phyloP scores from a whole-genome alignment of 2,113 vertebrate genomes.

The Sciurus niger region DNA sequence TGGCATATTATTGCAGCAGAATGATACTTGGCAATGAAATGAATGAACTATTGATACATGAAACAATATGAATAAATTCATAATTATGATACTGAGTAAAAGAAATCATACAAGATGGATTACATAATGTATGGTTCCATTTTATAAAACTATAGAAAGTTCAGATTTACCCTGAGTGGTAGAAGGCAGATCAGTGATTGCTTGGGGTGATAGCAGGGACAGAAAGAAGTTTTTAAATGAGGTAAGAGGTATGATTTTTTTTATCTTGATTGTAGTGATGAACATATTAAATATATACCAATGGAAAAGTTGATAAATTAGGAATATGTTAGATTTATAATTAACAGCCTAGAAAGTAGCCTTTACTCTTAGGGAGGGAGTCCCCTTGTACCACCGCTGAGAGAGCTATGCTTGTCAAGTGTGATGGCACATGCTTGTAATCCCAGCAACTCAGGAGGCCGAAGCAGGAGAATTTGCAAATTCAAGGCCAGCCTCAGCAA shows the following conservation, averaged over 20 bases:
- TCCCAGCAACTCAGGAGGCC: too few relatives aligned
- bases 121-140: neutral
- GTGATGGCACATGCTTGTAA: too few relatives aligned
- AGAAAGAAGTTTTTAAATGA: neutral
- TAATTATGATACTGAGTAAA: neutral
- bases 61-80: neutral
- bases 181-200: neutral
- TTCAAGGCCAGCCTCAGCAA: too few relatives aligned
- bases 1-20: neutral
- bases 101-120: neutral
- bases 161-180: neutral
- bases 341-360: neutral
- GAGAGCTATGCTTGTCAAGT: neutral
- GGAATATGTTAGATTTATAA: neutral
- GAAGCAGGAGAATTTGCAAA: too few relatives aligned
- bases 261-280: neutral
- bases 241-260: neutral
- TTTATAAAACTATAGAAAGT: neutral
- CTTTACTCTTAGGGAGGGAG: neutral
- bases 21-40: neutral
- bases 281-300: neutral
- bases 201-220: neutral
- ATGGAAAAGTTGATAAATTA: neutral
- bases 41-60: neutral
- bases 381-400: neutral